Evolutionary conservation across 1,140 invertebrate genomes (phyloP).

Genomic region (Aphidius ervi): DNA sequence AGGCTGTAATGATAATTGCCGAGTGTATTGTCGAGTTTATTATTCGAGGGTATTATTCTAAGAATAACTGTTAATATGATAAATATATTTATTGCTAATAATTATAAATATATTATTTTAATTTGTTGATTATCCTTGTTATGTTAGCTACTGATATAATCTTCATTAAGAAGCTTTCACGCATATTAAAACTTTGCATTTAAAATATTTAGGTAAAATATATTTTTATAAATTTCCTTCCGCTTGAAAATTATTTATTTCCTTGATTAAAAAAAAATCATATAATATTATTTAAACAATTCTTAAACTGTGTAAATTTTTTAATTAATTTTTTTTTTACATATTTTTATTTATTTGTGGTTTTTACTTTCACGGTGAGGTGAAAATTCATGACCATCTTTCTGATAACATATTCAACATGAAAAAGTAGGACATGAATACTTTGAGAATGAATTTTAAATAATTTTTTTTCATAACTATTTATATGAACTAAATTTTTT

Average conservation of each 20-base stretch:
- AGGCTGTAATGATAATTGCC: background rate
- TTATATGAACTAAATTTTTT: too few species aligned
- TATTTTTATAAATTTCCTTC: constrained; percentile 34
- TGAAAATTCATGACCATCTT: constrained; percentile 32
- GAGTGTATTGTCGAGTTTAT: background rate
- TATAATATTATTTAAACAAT: background rate
- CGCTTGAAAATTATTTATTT: constrained; percentile 32
- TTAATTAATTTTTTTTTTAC: background rate
- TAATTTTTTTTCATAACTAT: constrained; percentile 7
- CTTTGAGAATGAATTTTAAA: constrained; percentile 24
- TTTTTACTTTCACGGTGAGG: constrained; percentile 38
- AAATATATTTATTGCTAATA: too few species aligned
- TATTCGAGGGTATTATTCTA: background rate
- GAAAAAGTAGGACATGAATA: constrained; percentile 38
- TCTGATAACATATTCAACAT: constrained; percentile 38
- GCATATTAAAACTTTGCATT: constrained; percentile 25
- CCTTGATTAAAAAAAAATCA: too few species aligned
- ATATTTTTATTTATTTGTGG: background rate
- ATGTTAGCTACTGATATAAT: constrained; percentile 33
- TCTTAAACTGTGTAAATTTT: background rate
- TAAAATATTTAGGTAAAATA: too few species aligned
- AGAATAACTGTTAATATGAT: too few species aligned
- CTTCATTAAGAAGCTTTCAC: constrained; percentile 33
- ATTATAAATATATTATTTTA: constrained; percentile 14
- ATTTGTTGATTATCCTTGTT: constrained; percentile 31